phyloP scores from a whole-genome alignment of 2,888 invertebrate genomes.

The Eupithecia exiguata region DNA sequence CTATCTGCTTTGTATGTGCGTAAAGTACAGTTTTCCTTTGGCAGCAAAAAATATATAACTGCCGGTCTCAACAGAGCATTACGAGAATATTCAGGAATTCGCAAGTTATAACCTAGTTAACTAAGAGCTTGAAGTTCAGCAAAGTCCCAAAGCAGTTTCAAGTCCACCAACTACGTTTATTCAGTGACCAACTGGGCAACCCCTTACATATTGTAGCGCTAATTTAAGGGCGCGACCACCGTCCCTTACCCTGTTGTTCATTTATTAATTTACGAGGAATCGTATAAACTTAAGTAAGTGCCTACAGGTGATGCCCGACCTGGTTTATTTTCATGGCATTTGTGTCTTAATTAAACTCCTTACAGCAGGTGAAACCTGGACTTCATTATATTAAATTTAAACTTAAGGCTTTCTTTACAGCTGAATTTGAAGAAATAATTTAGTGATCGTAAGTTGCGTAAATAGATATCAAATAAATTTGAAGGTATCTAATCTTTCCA shows the following conservation, averaged over 20 bases:
- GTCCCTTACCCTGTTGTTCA: slow-evolving; percentile 40
- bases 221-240: slow-evolving; percentile 37
- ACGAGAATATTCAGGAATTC: not conserved
- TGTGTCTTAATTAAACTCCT: not conserved
- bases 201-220: slow-evolving; percentile 43
- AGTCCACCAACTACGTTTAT: slow-evolving; percentile 24
- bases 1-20: too few species aligned
- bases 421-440: too few species aligned
- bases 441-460: too few species aligned
- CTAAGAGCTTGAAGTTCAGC: slow-evolving; percentile 10
- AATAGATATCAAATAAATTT: too few species aligned
- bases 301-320: slow-evolving; percentile 36
- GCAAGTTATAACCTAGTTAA: slow-evolving; percentile 9
- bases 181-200: slow-evolving; percentile 31
- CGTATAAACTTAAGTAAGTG: slow-evolving; percentile 46
- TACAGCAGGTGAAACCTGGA: not conserved
- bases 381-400: not conserved
- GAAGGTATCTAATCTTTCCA: too few species aligned
- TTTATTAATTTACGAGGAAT: slow-evolving; percentile 45
- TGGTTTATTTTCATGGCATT: slow-evolving; percentile 5
- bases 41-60: not conserved
- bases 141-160: slow-evolving; percentile 12
- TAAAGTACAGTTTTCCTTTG: too few species aligned
- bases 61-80: not conserved
- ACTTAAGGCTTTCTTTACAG: not conserved